Percentiles rank a stretch among this genome's conserved stretches.
Evolutionary conservation across 2,888 invertebrate genomes (phyloP).

Genomic region (Euzetes globulus): DNA sequence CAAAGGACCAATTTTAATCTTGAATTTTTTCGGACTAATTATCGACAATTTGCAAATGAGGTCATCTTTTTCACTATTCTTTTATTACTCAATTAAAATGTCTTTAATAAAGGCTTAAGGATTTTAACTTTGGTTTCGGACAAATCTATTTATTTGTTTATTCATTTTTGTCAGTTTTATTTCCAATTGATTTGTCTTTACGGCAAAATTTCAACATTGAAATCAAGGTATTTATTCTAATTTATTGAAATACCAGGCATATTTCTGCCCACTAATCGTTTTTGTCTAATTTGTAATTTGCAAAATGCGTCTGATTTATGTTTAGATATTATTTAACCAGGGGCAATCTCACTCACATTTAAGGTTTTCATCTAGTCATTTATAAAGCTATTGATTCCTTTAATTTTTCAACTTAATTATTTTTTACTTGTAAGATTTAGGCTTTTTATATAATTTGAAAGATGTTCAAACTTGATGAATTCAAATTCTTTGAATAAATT

Average conservation of each 20-base stretch:
- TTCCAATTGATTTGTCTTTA: background rate
- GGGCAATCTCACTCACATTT: too few species aligned
- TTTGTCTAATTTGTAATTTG: too few species aligned
- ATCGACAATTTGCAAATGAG: background rate
- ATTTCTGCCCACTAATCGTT: too few species aligned
- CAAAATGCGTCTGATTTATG: too few species aligned
- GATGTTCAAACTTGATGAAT: too few species aligned
- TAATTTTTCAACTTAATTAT: too few species aligned
- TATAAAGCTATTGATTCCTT: too few species aligned
- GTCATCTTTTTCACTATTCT: conserved; percentile 1
- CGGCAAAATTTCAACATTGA: background rate
- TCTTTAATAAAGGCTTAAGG: conserved; percentile 12
- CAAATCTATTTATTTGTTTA: background rate
- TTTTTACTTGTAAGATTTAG: too few species aligned
- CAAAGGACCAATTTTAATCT: conserved; percentile 9
- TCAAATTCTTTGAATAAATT: too few species aligned
- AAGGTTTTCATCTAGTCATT: too few species aligned
- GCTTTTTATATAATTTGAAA: too few species aligned
- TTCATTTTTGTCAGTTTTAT: background rate
- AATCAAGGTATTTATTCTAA: background rate
- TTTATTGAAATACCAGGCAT: background rate
- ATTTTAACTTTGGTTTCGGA: background rate
- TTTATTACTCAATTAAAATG: background rate
- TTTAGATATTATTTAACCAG: too few species aligned
- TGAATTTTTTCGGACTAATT: conserved; percentile 11